These are phyloP conservation scores for Rhyacichthys aspro DNA, from an alignment of 2,797 vertebrate species.

Conservation along the genomic window DNA sequence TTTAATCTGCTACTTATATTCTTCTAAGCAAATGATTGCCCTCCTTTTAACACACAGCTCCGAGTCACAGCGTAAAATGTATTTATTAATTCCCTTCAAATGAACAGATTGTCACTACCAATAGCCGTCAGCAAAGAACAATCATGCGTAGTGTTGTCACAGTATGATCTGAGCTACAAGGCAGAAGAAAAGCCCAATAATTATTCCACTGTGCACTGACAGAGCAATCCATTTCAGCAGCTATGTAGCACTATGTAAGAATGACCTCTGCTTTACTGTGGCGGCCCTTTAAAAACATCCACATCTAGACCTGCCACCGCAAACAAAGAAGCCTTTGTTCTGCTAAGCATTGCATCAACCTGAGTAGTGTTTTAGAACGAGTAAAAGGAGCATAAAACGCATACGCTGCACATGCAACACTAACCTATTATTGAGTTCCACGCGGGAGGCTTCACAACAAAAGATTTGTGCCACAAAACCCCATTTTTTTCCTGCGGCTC, in stretches of 20 bases:
- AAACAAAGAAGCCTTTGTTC: conserved; percentile 62
- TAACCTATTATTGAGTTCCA: conserved; percentile 64
- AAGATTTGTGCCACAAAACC: conserved; percentile 50
- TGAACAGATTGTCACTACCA: conserved; percentile 55
- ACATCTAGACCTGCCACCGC: conserved; percentile 41
- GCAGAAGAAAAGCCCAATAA: conserved; percentile 38
- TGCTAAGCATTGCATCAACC: conserved; percentile 46
- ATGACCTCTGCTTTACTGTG: conserved; percentile 55
- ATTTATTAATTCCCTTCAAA: conserved; percentile 56
- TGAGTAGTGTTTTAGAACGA: conserved; percentile 36
- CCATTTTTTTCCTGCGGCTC: conserved; percentile 50
- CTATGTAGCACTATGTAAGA: conserved; percentile 28
- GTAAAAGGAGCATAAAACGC: conserved; percentile 50
- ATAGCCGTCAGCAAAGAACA: conserved; percentile 53
- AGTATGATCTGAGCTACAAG: conserved; percentile 29
- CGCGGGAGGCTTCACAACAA: conserved; percentile 56
- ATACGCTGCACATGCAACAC: conserved; percentile 30
- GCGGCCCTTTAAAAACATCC: conserved; percentile 37
- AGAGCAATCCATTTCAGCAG: conserved; percentile 28
- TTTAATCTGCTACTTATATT: conserved; percentile 69
- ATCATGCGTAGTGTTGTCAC: conserved; percentile 46
- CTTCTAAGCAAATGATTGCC: conserved; percentile 64
- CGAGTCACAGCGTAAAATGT: conserved; percentile 49
- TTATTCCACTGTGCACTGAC: conserved; percentile 49
- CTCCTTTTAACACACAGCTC: conserved; percentile 57